These are phyloP conservation scores for Aporrectodea caliginosa DNA, from an alignment of 1,140 invertebrate genomes.

Conservation along the genomic window DNA sequence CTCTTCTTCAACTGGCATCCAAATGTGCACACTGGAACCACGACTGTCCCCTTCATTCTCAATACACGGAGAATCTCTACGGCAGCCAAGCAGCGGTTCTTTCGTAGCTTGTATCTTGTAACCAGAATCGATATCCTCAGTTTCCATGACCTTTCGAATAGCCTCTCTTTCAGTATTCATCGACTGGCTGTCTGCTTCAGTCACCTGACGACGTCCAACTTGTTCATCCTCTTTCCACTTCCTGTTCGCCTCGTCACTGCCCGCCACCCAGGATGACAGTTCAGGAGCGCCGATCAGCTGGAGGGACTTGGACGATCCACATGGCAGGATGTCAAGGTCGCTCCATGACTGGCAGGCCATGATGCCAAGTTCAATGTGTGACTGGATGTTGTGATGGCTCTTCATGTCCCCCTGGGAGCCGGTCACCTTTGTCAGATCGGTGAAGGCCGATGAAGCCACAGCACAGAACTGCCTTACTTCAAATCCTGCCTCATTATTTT, in stretches of 20 bases:
- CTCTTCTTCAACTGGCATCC: too few relatives aligned
- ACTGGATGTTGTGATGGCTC: not conserved
- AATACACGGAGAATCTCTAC: too few relatives aligned
- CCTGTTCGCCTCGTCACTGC: not conserved
- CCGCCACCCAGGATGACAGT: not conserved
- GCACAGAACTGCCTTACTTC: not conserved
- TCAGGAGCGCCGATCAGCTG: not conserved
- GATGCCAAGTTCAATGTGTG: not conserved
- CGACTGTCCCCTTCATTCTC: too few relatives aligned
- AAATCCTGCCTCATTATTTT: not conserved
- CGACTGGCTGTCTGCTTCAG: too few relatives aligned
- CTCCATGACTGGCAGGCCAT: not conserved
- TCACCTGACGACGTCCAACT: too few relatives aligned
- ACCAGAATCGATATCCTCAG: too few relatives aligned
- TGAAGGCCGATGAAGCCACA: not conserved
- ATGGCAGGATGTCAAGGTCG: not conserved
- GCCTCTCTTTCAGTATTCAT: too few relatives aligned
- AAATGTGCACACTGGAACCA: too few relatives aligned
- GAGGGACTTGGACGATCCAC: not conserved
- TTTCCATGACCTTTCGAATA: too few relatives aligned
- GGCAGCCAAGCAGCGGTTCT: too few relatives aligned
- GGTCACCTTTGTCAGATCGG: not conserved
- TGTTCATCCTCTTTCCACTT: too few relatives aligned
- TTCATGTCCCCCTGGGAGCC: not conserved
- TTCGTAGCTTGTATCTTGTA: too few relatives aligned